Evolutionary conservation across 2,888 invertebrate genomes (phyloP).

Genomic region (Cheilosia soror): DNA sequence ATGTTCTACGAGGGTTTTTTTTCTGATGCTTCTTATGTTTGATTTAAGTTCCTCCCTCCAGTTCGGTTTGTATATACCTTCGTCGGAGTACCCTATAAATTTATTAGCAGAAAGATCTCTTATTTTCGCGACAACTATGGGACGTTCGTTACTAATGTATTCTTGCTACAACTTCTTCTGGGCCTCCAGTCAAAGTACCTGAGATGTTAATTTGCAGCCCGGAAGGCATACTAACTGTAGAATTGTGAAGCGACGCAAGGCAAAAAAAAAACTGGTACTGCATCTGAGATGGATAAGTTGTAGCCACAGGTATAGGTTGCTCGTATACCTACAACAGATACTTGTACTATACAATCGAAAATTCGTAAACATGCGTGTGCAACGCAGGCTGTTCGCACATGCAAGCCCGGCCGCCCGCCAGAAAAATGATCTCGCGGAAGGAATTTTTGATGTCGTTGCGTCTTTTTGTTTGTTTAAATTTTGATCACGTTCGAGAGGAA

Average conservation of each 20-base stretch:
- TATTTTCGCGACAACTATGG: slow-evolving; percentile 69
- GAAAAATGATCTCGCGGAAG: slow-evolving; percentile 58
- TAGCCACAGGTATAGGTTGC: slow-evolving; percentile 8
- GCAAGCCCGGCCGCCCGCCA: slow-evolving; percentile 38
- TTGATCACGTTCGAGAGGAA: slow-evolving; percentile 67
- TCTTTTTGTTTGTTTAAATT: slow-evolving; percentile 43
- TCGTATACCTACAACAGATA: background rate
- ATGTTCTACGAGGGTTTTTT: slow-evolving; percentile 15
- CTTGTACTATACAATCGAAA: slow-evolving; percentile 5
- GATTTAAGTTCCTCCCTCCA: slow-evolving; percentile 53
- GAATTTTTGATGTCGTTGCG: slow-evolving; percentile 59
- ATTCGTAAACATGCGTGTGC: slow-evolving; percentile 64
- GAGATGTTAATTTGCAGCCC: slow-evolving; percentile 59
- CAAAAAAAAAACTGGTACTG: slow-evolving; percentile 37
- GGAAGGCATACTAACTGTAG: slow-evolving; percentile 50
- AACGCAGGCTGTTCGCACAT: slow-evolving; percentile 10
- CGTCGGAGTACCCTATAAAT: slow-evolving; percentile 54
- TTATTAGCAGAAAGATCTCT: slow-evolving; percentile 68
- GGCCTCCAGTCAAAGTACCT: slow-evolving; percentile 29
- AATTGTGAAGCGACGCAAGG: slow-evolving; percentile 5
- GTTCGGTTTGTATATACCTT: slow-evolving; percentile 28
- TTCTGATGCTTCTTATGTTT: slow-evolving; percentile 29
- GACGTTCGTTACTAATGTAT: slow-evolving; percentile 54
- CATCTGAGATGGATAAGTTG: slow-evolving; percentile 60
- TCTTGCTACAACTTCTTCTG: slow-evolving; percentile 45